Conservation (phyloP, 1,140 invertebrate genomes). For the Rhagoletis pomonella region DNA sequence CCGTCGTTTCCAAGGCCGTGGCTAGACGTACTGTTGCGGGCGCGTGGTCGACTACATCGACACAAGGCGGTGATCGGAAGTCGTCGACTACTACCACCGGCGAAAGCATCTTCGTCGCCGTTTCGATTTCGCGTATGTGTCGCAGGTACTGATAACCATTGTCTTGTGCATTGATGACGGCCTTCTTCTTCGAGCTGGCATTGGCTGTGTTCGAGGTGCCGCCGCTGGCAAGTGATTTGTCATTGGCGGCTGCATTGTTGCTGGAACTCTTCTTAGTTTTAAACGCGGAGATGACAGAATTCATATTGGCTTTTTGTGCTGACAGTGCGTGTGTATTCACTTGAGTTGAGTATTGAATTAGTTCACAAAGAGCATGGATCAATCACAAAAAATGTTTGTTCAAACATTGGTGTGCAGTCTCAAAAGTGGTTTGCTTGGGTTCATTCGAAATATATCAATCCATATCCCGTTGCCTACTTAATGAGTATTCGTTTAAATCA, state of each 20-base stretch:
- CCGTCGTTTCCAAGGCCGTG: slow-evolving; percentile 35
- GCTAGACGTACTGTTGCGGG: slow-evolving; percentile 61
- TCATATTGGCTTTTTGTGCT: slow-evolving; percentile 63
- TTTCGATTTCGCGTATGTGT: slow-evolving; percentile 73
- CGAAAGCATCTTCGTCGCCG: slow-evolving; percentile 69
- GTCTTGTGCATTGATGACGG: slow-evolving; percentile 62
- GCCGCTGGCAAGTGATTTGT: slow-evolving; percentile 42
- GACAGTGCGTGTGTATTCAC: slow-evolving; percentile 43
- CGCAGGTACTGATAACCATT: slow-evolving; percentile 72
- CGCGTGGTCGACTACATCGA: slow-evolving; percentile 68
- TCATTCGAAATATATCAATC: neutral
- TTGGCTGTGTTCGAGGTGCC: slow-evolving; percentile 37
- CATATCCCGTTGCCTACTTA: neutral
- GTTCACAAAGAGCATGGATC: neutral
- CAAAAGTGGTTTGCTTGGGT: too few relatives aligned
- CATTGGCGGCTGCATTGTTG: slow-evolving; percentile 35
- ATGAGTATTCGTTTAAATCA: neutral
- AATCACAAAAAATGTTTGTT: neutral
- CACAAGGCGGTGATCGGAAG: slow-evolving; percentile 54
- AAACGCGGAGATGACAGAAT: slow-evolving; percentile 74
- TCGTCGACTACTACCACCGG: slow-evolving; percentile 65
- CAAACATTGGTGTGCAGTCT: too few relatives aligned
- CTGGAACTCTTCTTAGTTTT: slow-evolving; percentile 69
- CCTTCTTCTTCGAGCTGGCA: slow-evolving; percentile 51
- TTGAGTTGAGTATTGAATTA: slow-evolving; percentile 1